These are phyloP conservation scores for Pempheris klunzingeri DNA, from an alignment of 2,797 vertebrate genomes.

Conservation along the genomic window DNA sequence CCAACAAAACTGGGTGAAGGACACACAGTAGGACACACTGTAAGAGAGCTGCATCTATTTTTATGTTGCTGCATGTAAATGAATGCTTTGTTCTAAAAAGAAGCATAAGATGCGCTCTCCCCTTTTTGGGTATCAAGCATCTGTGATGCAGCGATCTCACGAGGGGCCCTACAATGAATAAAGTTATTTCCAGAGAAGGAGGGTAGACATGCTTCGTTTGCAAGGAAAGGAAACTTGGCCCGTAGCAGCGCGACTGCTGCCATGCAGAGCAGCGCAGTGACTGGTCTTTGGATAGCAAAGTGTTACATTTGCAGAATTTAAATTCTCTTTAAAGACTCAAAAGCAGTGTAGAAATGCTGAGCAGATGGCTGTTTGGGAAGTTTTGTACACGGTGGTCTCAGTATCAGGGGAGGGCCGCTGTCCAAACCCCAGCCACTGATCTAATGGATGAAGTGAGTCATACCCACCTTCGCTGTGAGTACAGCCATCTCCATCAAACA, in stretches of 20 bases:
- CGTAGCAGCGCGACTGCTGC: slow-evolving; percentile 66
- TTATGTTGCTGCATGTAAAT: slow-evolving; percentile 26
- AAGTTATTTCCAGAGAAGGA: slow-evolving; percentile 74
- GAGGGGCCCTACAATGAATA: slow-evolving; percentile 47
- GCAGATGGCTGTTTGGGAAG: slow-evolving; percentile 83
- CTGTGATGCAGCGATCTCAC: slow-evolving; percentile 62
- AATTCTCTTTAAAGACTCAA: slow-evolving; percentile 78
- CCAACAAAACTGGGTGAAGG: slow-evolving; percentile 36
- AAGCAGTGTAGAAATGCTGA: slow-evolving; percentile 78
- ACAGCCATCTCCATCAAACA: slow-evolving; percentile 78
- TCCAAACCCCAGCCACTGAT: slow-evolving; percentile 85
- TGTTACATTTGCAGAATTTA: slow-evolving; percentile 83
- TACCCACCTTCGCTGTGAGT: slow-evolving; percentile 79
- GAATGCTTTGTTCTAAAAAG: slow-evolving; percentile 12
- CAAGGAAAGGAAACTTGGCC: slow-evolving; percentile 81
- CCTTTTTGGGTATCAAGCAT: slow-evolving; percentile 50
- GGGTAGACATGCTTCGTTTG: slow-evolving; percentile 70
- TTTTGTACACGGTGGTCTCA: slow-evolving; percentile 78
- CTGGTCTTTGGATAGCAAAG: slow-evolving; percentile 78
- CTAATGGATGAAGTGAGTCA: slow-evolving; percentile 87
- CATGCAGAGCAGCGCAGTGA: slow-evolving; percentile 70
- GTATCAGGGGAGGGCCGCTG: slow-evolving; percentile 76
- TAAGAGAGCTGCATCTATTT: slow-evolving; percentile 42
- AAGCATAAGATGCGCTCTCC: slow-evolving; percentile 45
- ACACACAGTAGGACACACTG: slow-evolving; percentile 1